Base-by-base conservation (phyloP, 2,888 invertebrate species). In the Ochropleura plecta region DNA sequence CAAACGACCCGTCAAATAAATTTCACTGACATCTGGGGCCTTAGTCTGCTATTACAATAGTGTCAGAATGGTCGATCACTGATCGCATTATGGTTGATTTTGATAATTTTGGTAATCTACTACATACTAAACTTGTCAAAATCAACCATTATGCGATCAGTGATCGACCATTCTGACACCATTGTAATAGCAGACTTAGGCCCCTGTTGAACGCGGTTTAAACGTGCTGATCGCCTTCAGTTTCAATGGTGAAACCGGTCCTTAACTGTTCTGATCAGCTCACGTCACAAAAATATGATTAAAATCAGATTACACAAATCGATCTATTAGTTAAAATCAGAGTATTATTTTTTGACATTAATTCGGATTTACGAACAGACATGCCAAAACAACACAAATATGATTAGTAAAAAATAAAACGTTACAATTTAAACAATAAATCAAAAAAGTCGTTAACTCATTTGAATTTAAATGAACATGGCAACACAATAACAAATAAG, bases 351-450 rank as follows among this genome's bases (percentile, higher is more conserved):
- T 30, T 62, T 20, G 59, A 79, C 53, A 69, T 49, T 12, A 75
- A 82, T 79, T 62, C 30, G 14, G 18, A 75, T 76, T 83, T 70
- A 79, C 18, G 16, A 46, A 80, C 72, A 70, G 40, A 68, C 80
- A 83, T 70, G 76, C 80, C 72, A 83, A 80, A 83, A 82, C 75
- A 82, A 82, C 80, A 82, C 57, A 72, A 73, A 83, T 70, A 79
- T 49, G 44, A 82, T 82, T 73, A 80, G 76, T 80, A 64, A 73
- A 62, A 72, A 62, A 46, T 51, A 62, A 70, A 65, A 65, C 71
- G 60, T 78, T 82, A 75, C 40, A 78, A 73, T 81, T 84, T 75
- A 86, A 86, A 74, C 57, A 20, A 79, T 82, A 86, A 86, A 84
- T 83, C 83, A 81, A 57, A 68, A 81, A 78, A 67, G 76, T 85